Base-by-base conservation (phyloP, 2,888 invertebrate species). In the Priocnemis perturbator region DNA sequence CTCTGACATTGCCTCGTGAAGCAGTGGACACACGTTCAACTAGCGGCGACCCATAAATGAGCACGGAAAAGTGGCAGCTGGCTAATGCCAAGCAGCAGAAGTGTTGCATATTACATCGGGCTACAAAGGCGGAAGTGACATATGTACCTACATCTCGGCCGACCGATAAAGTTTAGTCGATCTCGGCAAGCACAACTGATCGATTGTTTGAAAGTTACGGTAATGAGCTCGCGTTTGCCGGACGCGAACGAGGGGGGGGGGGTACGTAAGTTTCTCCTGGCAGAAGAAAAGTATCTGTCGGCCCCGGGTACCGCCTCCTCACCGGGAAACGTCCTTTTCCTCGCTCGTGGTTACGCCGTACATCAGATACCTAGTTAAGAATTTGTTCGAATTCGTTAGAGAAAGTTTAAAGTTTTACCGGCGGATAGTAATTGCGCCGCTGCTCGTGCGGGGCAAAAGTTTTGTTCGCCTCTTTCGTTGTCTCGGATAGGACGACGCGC, bases 311-410 rank as follows among this genome's bases (percentile, higher is more conserved):
- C 17, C 50, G n/a, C n/a, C 50, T 50, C 30, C 47, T 60, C 26
- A 47, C n/a, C 15, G 44, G 19, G 62, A 21, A 37, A 55, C 52
- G 52, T 70, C 69, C 71, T 73, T 74, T 67, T 57, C 67, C 63
- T 67, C 60, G 64, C 68, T 47, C 53, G 48, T 65, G 70, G 68
- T 59, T 53, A 59, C 60, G 61, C 69, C 61, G 68, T 68, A 79
- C 67, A 70, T 68, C 73, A 70, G 69, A 64, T 63, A 70, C 55
- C 69, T 70, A 81, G 79, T 81, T 81, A 76, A 78, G 74, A 83
- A 83, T 85, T 81, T 80, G 71, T 81, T 79, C 78, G 79, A 81
- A 81, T 84, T 84, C 76, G 81, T 84, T 81, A 81, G 64, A 15
- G 61, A 63, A 79, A 82, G 73, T 81, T 85, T 77, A 71, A 83